These are phyloP conservation scores for Eumacrocentrus americanus DNA, from an alignment of 2,888 invertebrate genomes.

Conservation along the genomic window DNA sequence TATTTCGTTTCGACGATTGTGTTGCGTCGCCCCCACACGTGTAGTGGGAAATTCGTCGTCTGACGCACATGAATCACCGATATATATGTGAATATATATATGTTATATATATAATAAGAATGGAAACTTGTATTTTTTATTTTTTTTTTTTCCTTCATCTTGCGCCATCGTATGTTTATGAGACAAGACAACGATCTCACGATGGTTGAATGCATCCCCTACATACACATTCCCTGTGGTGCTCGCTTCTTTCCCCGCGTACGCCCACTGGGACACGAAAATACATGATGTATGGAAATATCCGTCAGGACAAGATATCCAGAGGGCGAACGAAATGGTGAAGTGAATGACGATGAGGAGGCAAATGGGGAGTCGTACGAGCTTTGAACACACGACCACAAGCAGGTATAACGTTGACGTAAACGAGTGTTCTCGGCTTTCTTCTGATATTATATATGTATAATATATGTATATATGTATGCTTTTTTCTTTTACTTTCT, in stretches of 20 bases:
- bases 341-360: not conserved
- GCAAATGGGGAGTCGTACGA: no score
- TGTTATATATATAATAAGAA: no score
- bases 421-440: not conserved
- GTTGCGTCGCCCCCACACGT: not conserved
- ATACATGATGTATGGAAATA: constrained; percentile 12
- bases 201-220: not conserved
- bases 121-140: not conserved
- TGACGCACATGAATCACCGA: not conserved
- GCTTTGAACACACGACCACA: not conserved
- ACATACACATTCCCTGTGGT: not conserved
- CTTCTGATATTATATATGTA: no score
- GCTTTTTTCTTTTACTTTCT: no score
- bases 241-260: not conserved
- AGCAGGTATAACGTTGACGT: constrained; percentile 3
- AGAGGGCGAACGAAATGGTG: constrained; percentile 4
- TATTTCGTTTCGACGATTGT: not conserved
- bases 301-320: not conserved
- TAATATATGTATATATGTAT: no score
- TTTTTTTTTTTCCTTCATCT: not conserved
- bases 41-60: not conserved
- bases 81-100: no score
- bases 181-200: not conserved
- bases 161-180: not conserved
- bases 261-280: not conserved